Base-by-base conservation (phyloP, 2,113 vertebrate species). In the Pangasianodon gigas region DNA sequence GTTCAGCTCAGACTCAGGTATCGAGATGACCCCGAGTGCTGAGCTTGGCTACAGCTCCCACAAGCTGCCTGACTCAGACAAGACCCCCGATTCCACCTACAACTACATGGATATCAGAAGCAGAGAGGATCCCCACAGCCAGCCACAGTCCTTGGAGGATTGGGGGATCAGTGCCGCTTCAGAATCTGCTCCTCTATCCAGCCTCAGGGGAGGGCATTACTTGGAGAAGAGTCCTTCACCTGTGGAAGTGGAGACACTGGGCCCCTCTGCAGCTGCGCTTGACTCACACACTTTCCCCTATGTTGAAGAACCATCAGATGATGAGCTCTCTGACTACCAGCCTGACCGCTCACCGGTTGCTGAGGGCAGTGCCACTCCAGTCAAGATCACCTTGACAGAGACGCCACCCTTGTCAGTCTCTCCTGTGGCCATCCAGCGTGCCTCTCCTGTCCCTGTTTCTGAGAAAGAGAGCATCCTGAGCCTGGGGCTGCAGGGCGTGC, bases 91-190 rank as follows among this genome's bases (percentile, higher is more conserved):
- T 75, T 90, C 87, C 21, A 94, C 95, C 89, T 99, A 96, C 93
- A 99, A 98, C 95, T 99, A 99, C 95, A 99, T 99, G 96, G 98
- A 99, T 93, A 97, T 99, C 90, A 97, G 97, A 88, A 96, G 96
- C 77, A 95, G 97, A 14, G 97, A 97, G 91, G 97, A 97, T 86
- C 93, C 18, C 29, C 90, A 67, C 0, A 92, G 92, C 69, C 93
- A 94, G 58, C 90, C 90, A 82, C 86, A 71, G 71, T 86, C 77
- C 60, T 56, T 89, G 89, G 96, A 96, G 75, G 90, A 91, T 60
- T 90, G 89, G 89, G 84, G 69, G 29, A 88, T 67, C 81, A 79
- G 87, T 54, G 65, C 24, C 19, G 54, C 87, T 41, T 95, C 95
- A 85, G 95, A 93, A n/a, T 90, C 93, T 81, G 86, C 91, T 84